Percentiles rank a stretch among this genome's conserved stretches.
Conservation (phyloP, 2,888 invertebrate species). For the Geotrupes spiniger region DNA sequence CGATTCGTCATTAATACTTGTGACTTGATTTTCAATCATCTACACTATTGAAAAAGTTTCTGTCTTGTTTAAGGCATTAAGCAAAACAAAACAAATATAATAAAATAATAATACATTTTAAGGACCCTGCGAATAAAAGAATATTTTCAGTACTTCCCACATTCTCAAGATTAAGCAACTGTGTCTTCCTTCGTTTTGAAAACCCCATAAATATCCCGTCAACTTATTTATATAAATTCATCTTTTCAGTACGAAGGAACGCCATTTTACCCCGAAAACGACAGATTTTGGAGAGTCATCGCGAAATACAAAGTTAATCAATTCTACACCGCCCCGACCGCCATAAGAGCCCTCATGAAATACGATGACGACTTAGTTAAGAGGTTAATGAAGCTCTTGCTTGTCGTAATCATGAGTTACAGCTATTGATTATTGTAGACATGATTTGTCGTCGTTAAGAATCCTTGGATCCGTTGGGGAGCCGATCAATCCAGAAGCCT, state of each 20-base stretch:
- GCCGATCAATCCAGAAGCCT: conserved; percentile 97
- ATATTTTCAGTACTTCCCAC: neutral
- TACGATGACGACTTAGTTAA: conserved; percentile 83
- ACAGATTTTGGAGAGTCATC: conserved; percentile 89
- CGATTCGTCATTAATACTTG: no score
- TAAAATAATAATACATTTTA: no score
- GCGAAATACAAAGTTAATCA: conserved; percentile 93
- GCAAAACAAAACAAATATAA: no score
- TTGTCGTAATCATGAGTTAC: neutral
- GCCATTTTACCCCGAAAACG: conserved; percentile 91
- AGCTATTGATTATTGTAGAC: conserved; percentile 53
- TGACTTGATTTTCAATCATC: no score
- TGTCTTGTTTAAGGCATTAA: no score
- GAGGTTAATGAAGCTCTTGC: conserved; percentile 56
- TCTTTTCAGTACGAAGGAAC: conserved; percentile 87
- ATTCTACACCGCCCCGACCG: conserved; percentile 98
- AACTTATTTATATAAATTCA: no score
- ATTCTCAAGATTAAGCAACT: neutral
- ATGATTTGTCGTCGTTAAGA: conserved; percentile 63
- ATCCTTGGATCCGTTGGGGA: conserved; percentile 97
- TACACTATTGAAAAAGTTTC: no score
- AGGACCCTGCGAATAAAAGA: no score
- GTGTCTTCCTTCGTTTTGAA: no score
- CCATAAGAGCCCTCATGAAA: conserved; percentile 93
- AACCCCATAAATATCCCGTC: no score